Percentiles rank a stretch among this genome's conserved stretches.
These are phyloP conservation scores for Matsumyia berberina DNA, from an alignment of 2,888 invertebrate species.

Conservation along the genomic window DNA sequence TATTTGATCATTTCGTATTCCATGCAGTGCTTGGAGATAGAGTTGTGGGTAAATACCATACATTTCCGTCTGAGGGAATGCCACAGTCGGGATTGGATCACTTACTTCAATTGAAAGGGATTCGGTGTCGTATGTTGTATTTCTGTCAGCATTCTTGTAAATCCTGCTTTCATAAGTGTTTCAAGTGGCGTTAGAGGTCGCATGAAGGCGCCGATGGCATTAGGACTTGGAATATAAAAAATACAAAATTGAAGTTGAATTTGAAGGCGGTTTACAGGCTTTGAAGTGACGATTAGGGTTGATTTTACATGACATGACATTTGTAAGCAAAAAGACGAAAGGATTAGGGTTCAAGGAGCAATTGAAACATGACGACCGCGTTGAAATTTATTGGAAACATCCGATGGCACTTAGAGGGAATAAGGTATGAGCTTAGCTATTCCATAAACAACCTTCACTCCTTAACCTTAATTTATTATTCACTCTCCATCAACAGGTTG, in stretches of 20 bases:
- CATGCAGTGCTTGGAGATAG: constrained; percentile 54
- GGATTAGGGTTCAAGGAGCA: constrained; percentile 3
- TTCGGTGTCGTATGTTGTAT: constrained; percentile 49
- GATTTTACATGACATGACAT: constrained; percentile 47
- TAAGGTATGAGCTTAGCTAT: too few relatives aligned
- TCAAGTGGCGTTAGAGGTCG: constrained; percentile 52
- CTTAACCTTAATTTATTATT: too few relatives aligned
- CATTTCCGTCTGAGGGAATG: constrained; percentile 69
- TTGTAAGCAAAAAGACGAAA: constrained; percentile 40
- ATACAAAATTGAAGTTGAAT: constrained; percentile 8
- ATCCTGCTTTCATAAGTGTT: constrained; percentile 51
- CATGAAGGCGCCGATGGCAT: constrained; percentile 35
- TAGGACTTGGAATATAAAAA: constrained; percentile 18
- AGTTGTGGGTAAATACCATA: constrained; percentile 35
- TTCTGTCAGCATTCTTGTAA: constrained; percentile 63
- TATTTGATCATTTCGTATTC: constrained; percentile 72
- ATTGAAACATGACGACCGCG: constrained; percentile 17
- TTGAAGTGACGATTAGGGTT: constrained; percentile 23
- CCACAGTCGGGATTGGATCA: constrained; percentile 40
- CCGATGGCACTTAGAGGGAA: neutral
- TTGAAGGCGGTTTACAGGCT: constrained; percentile 11
- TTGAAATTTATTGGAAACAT: neutral
- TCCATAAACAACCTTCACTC: too few relatives aligned
- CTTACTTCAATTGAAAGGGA: constrained; percentile 62
- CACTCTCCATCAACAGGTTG: too few relatives aligned